Percentiles rank a stretch among this genome's conserved stretches.
Evolutionary conservation across 2,888 invertebrate species (phyloP).

Genomic region (Xylocampa areola): DNA sequence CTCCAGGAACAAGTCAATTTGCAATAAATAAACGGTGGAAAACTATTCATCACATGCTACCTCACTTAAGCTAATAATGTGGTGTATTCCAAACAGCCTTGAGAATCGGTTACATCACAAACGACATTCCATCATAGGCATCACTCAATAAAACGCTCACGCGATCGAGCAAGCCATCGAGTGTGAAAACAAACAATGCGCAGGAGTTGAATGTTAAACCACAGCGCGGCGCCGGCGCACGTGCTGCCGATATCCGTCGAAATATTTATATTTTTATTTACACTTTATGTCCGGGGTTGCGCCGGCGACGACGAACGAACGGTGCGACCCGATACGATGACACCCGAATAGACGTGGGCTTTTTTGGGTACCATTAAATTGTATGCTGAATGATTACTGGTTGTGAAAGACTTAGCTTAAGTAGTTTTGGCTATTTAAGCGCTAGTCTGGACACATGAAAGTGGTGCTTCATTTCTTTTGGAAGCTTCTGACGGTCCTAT

Average conservation of each 20-base stretch:
- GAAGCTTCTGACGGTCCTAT: background rate
- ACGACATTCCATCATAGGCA: slow-evolving; percentile 59
- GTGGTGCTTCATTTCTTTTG: background rate
- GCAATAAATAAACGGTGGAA: slow-evolving; percentile 27
- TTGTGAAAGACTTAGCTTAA: slow-evolving; percentile 28
- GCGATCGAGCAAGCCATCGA: slow-evolving; percentile 64
- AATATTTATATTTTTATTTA: slow-evolving; percentile 85
- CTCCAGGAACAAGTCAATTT: slow-evolving; percentile 36
- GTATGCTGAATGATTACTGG: slow-evolving; percentile 53
- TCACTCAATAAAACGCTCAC: slow-evolving; percentile 83
- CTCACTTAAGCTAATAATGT: slow-evolving; percentile 44
- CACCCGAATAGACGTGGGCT: slow-evolving; percentile 45
- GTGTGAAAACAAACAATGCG: slow-evolving; percentile 83
- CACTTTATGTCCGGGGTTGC: slow-evolving; percentile 72
- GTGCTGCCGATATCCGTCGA: slow-evolving; percentile 79
- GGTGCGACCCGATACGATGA: slow-evolving; percentile 48
- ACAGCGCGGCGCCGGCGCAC: slow-evolving; percentile 79
- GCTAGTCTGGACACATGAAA: slow-evolving; percentile 9
- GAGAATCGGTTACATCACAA: slow-evolving; percentile 67
- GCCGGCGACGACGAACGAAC: slow-evolving; percentile 53
- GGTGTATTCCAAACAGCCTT: slow-evolving; percentile 48
- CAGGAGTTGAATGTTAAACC: slow-evolving; percentile 82
- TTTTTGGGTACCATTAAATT: slow-evolving; percentile 55
- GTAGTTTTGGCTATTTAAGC: slow-evolving; percentile 24
- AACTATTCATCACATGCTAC: slow-evolving; percentile 51